Conservation (phyloP, 2,888 invertebrate genomes). For the Frankliniella intonsa region DNA sequence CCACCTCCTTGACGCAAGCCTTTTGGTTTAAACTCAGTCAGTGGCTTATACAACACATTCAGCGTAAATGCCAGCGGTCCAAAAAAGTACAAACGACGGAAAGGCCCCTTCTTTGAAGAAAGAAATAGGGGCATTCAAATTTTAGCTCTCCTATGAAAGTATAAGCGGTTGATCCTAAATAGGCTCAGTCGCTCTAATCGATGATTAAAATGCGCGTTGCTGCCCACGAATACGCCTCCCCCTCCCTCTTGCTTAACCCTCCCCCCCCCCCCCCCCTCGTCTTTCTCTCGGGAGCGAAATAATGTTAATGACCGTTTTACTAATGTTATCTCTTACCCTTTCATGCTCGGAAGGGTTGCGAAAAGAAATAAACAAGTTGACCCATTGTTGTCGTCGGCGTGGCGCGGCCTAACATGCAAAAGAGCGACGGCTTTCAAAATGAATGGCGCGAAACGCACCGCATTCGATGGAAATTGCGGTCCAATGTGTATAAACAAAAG, state of each 20-base stretch:
- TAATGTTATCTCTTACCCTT: slow-evolving; percentile 23
- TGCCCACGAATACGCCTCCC: not conserved
- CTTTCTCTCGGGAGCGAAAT: not conserved
- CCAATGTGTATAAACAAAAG: slow-evolving; percentile 27
- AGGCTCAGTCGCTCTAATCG: not conserved
- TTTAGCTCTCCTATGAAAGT: no score
- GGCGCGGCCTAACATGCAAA: not conserved
- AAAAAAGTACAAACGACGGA: no score
- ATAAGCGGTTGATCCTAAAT: no score
- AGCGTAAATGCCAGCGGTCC: no score
- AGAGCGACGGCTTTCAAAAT: not conserved
- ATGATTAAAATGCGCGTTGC: slow-evolving; percentile 6
- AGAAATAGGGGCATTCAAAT: no score
- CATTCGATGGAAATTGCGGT: slow-evolving; percentile 26
- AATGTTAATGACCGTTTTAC: slow-evolving; percentile 25
- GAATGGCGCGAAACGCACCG: slow-evolving; percentile 17
- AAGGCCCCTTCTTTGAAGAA: no score
- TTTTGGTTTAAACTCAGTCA: no score
- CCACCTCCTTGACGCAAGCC: no score
- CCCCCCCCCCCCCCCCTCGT: not conserved
- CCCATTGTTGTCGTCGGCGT: slow-evolving; percentile 12
- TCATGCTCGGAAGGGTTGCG: not conserved
- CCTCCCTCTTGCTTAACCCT: not conserved
- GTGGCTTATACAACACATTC: no score
- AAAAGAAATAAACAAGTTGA: slow-evolving; percentile 9